A percentile compares a stretch with the other conserved stretches of the same genome.
Conservation (phyloP, 2,113 vertebrate genomes). For the Phaethon lepturus region DNA sequence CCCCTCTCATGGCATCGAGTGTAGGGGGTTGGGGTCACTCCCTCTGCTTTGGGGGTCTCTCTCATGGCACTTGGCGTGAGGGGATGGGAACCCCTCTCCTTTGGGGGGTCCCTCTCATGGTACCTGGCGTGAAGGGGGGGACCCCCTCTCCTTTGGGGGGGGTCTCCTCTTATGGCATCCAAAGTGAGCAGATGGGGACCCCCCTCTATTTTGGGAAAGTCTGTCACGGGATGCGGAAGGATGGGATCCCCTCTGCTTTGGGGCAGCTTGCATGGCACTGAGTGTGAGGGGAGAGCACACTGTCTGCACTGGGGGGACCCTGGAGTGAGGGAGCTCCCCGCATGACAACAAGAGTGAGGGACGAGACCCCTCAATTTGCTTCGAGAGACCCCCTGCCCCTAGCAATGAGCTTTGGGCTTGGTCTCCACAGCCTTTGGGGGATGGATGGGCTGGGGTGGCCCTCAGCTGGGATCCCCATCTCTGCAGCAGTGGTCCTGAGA, state of each 20-base stretch:
- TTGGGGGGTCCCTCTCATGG: not conserved
- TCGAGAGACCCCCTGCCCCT: rapidly evolving
- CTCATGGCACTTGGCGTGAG: too few species aligned
- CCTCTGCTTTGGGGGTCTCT: not conserved
- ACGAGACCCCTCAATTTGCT: rapidly evolving
- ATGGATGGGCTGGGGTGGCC: too few species aligned
- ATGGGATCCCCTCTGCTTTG: too few species aligned
- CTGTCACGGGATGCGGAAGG: not conserved
- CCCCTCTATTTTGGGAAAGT: not conserved
- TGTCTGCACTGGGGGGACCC: rapidly evolving
- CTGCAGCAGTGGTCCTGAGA: too few species aligned
- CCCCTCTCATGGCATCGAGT: rapidly evolving
- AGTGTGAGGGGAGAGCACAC: not conserved
- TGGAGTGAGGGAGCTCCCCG: rapidly evolving
- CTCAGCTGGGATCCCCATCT: not conserved
- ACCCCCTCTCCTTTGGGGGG: not conserved
- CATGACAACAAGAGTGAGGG: rapidly evolving
- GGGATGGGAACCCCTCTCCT: not conserved
- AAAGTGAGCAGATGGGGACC: not conserved
- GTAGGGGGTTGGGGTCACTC: not conserved
- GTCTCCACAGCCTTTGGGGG: too few species aligned
- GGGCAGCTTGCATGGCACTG: not conserved
- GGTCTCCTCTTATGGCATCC: not conserved
- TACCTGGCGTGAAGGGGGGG: too few species aligned
- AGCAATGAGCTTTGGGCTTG: not conserved